phyloP scores from a whole-genome alignment of 2,888 invertebrate genomes.

The Brachylomia viminalis region DNA sequence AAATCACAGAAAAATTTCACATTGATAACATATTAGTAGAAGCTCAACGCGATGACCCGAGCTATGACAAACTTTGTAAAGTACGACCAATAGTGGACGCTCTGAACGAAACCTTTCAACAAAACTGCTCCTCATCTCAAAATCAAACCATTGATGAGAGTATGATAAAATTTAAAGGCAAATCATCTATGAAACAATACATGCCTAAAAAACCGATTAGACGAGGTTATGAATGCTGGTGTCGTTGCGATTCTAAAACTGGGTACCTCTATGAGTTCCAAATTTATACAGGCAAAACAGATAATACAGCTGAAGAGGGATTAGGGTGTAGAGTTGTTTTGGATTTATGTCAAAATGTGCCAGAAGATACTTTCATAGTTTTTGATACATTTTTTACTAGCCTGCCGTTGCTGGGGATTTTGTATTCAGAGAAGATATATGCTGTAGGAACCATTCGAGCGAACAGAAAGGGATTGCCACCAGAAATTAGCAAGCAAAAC shows the following conservation, averaged over 20 bases:
- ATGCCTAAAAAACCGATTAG: constrained; percentile 42
- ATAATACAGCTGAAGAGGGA: constrained; percentile 31
- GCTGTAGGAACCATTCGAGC: constrained; percentile 21
- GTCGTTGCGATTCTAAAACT: constrained; percentile 22
- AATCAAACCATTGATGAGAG: neutral
- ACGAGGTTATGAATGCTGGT: constrained; percentile 38
- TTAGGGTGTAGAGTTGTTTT: constrained; percentile 39
- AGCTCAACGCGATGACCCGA: too few species aligned
- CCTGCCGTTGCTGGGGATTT: constrained; percentile 25
- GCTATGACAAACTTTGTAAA: too few species aligned
- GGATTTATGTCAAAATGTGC: constrained; percentile 35
- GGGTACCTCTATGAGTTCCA: constrained; percentile 48
- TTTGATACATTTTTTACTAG: constrained; percentile 46
- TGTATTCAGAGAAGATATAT: constrained; percentile 14
- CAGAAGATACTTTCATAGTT: constrained; percentile 34
- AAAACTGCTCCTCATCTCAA: too few species aligned
- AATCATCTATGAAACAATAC: constrained; percentile 36
- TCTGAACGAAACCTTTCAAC: too few species aligned
- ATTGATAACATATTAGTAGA: too few species aligned
- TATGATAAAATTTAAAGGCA: constrained; percentile 46
- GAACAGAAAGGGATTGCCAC: constrained; percentile 19
- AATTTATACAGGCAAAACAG: constrained; percentile 44
- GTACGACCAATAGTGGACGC: too few species aligned
- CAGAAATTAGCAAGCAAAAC: constrained; percentile 22
- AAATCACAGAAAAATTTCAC: too few species aligned